Evolutionary conservation across 2,113 vertebrate genomes (phyloP).

Genomic region (Cyprinodon tularosa): DNA sequence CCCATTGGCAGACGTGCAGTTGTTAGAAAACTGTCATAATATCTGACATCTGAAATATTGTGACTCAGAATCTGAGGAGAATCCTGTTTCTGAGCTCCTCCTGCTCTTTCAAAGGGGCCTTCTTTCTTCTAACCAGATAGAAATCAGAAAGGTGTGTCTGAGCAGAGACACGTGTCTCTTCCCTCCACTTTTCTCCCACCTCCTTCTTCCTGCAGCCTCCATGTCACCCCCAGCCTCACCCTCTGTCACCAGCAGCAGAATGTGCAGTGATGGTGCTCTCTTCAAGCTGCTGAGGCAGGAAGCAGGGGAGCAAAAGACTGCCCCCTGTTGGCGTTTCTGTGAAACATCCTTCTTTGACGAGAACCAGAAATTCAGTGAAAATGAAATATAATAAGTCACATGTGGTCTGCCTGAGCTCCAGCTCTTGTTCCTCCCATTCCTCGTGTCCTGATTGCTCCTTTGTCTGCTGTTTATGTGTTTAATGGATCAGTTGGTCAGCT

Average conservation of each 20-base stretch:
- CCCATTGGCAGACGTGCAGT: conserved; percentile 18
- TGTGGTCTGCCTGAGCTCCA: background rate
- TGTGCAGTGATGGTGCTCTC: background rate
- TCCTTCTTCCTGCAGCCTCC: background rate
- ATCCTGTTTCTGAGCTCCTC: background rate
- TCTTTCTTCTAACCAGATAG: background rate
- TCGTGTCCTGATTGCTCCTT: background rate
- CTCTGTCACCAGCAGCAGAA: conserved; percentile 13
- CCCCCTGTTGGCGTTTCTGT: conserved; percentile 70
- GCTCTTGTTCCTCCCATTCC: too few relatives aligned
- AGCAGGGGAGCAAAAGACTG: conserved; percentile 61
- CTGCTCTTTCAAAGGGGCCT: background rate
- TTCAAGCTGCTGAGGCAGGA: conserved; percentile 16
- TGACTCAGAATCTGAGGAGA: conserved; percentile 28
- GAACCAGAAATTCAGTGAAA: conserved; percentile 6
- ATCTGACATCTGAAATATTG: conserved; percentile 39
- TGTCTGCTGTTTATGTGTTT: background rate
- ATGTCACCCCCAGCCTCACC: background rate
- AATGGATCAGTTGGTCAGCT: background rate
- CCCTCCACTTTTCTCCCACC: background rate
- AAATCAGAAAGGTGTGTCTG: background rate
- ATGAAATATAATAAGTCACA: background rate
- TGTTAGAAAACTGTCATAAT: conserved; percentile 20
- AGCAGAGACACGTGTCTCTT: background rate
- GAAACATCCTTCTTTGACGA: conserved; percentile 2